A percentile compares a stretch with the other conserved stretches of the same genome.
Conservation (phyloP, 2,888 invertebrate species). For the Agonopterix heracliana region DNA sequence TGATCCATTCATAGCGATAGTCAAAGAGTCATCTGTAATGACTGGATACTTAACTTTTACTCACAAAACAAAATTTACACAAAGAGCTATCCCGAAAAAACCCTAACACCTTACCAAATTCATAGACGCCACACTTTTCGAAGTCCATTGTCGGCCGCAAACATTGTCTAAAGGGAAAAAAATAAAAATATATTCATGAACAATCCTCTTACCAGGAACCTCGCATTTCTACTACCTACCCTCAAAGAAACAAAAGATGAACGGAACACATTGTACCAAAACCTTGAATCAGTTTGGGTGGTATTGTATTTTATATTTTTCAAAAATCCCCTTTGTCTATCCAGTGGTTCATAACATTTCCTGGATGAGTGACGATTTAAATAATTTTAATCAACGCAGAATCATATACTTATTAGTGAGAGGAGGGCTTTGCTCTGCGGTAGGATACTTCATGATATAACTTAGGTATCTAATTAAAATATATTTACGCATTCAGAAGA, state of each 20-base stretch:
- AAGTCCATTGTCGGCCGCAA: slow-evolving; percentile 25
- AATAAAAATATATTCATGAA: slow-evolving; percentile 54
- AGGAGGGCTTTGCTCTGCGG: no score
- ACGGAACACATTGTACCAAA: slow-evolving; percentile 41
- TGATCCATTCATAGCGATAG: no score
- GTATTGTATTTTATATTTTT: slow-evolving; percentile 23
- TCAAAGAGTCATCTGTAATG: no score
- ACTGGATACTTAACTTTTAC: no score
- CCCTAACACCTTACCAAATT: slow-evolving; percentile 13
- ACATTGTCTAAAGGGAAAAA: slow-evolving; percentile 35
- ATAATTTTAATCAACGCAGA: slow-evolving; percentile 6
- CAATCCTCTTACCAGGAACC: slow-evolving; percentile 49
- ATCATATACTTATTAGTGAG: no score
- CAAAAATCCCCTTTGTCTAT: slow-evolving; percentile 6
- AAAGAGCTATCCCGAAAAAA: slow-evolving; percentile 1
- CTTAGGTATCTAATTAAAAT: no score
- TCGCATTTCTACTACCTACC: slow-evolving; percentile 44
- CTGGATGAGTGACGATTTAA: background rate
- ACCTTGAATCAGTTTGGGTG: slow-evolving; percentile 36
- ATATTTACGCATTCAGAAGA: no score
- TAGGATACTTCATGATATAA: slow-evolving; percentile 19
- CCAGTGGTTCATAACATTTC: background rate
- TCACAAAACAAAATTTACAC: no score
- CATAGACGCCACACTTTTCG: no score
- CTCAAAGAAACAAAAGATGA: slow-evolving; percentile 44